Evolutionary conservation across 2,797 vertebrate species (phyloP).

Genomic region (Sebastolobus altivelis): DNA sequence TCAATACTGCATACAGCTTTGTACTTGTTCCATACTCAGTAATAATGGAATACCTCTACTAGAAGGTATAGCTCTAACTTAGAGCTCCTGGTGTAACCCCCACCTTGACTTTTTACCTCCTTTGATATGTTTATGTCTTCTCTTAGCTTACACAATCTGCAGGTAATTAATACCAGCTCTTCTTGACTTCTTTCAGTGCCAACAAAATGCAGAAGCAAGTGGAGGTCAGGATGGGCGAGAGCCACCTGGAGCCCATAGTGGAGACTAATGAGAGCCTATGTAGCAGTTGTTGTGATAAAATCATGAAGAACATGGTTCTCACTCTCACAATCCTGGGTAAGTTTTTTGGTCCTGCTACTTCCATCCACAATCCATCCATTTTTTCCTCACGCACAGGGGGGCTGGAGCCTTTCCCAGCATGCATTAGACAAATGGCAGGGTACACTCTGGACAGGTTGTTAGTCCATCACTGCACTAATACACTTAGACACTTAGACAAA

Average conservation of each 20-base stretch:
- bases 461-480: not conserved
- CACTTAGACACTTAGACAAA: not conserved
- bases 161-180: not conserved
- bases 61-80: not conserved
- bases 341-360: conserved; percentile 11
- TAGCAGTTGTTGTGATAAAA: conserved; percentile 87
- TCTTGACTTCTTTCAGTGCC: conserved; percentile 81
- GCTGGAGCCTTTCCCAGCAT: not conserved
- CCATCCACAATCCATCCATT: not conserved
- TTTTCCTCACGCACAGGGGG: not conserved
- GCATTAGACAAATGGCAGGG: not conserved
- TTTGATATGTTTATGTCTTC: not conserved
- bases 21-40: not conserved
- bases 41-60: not conserved
- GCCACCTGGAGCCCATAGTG: conserved; percentile 85
- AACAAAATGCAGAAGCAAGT: conserved; percentile 95
- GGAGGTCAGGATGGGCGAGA: conserved; percentile 95
- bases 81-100: too few species aligned
- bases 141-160: not conserved
- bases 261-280: conserved; percentile 78
- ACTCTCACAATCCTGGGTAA: conserved; percentile 94
- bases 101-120: not conserved
- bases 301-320: conserved; percentile 94
- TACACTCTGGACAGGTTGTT: not conserved
- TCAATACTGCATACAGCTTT: not conserved